Conservation (phyloP, 2,888 invertebrate species). For the Pardosa pseudoannulata region DNA sequence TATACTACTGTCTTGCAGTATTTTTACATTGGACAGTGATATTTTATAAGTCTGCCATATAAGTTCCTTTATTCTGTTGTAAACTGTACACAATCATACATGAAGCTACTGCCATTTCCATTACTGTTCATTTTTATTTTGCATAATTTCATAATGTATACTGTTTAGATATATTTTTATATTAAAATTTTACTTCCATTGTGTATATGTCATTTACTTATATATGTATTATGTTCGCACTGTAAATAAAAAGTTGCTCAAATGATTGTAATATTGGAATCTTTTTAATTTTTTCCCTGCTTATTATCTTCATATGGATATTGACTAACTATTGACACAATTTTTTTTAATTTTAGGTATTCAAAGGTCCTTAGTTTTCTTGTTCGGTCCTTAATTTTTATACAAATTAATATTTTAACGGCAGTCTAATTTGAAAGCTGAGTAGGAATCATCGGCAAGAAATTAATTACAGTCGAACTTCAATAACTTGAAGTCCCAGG, state of each 20-base stretch:
- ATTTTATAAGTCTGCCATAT: not conserved
- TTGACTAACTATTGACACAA: too few relatives aligned
- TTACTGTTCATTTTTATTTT: not conserved
- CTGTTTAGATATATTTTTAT: constrained; percentile 52
- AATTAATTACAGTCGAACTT: too few relatives aligned
- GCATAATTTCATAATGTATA: not conserved
- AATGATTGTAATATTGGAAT: too few relatives aligned
- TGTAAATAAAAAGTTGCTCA: constrained; percentile 52
- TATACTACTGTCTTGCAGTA: not conserved
- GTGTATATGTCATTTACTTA: constrained; percentile 35
- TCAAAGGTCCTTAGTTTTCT: too few relatives aligned
- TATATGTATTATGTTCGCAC: constrained; percentile 18
- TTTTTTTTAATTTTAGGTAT: too few relatives aligned
- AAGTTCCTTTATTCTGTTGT: not conserved
- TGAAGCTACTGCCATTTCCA: not conserved
- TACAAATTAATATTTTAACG: too few relatives aligned
- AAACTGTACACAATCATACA: not conserved
- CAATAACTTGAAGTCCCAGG: too few relatives aligned
- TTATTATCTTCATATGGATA: too few relatives aligned
- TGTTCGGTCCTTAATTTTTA: too few relatives aligned
- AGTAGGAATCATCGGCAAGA: too few relatives aligned
- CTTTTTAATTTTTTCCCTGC: too few relatives aligned
- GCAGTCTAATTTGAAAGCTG: too few relatives aligned
- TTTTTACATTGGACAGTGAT: not conserved
- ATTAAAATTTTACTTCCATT: constrained; percentile 29